A percentile compares a stretch with the other conserved stretches of the same genome.
Evolutionary conservation across 2,113 vertebrate genomes (phyloP).

Genomic region (Vulpes ferrilata): DNA sequence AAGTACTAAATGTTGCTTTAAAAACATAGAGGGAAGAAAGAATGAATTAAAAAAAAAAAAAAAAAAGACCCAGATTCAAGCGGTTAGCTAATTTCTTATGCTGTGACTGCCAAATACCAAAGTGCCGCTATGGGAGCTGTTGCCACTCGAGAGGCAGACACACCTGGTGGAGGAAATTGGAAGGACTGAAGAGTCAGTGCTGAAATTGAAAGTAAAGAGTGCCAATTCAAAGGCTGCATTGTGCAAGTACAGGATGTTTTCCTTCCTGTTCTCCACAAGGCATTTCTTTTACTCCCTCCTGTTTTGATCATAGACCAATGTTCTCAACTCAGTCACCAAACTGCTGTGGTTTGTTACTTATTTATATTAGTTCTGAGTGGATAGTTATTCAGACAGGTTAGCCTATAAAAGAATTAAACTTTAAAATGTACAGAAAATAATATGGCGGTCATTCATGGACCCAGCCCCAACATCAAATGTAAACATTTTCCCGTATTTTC

Average conservation of each 20-base stretch:
- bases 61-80: constrained; percentile 7
- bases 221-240: constrained; percentile 4
- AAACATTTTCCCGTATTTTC: neutral
- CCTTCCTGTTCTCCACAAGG: neutral
- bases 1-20: constrained; percentile 50
- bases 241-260: neutral
- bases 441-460: neutral
- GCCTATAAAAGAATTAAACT: neutral
- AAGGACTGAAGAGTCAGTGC: constrained; percentile 46
- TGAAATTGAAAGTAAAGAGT: neutral
- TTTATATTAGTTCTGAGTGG: neutral
- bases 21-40: constrained; percentile 57
- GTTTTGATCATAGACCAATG: neutral
- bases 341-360: neutral
- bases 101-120: constrained; percentile 31
- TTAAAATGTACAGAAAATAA: neutral
- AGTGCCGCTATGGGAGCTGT: neutral
- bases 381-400: neutral
- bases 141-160: constrained; percentile 32
- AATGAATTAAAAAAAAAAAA: neutral
- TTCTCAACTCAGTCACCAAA: neutral
- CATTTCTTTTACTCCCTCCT: neutral
- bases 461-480: neutral
- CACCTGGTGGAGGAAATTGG: neutral
- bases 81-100: constrained; percentile 39